Base-by-base conservation (phyloP, 2,113 vertebrate species). In the Oryzias celebensis region DNA sequence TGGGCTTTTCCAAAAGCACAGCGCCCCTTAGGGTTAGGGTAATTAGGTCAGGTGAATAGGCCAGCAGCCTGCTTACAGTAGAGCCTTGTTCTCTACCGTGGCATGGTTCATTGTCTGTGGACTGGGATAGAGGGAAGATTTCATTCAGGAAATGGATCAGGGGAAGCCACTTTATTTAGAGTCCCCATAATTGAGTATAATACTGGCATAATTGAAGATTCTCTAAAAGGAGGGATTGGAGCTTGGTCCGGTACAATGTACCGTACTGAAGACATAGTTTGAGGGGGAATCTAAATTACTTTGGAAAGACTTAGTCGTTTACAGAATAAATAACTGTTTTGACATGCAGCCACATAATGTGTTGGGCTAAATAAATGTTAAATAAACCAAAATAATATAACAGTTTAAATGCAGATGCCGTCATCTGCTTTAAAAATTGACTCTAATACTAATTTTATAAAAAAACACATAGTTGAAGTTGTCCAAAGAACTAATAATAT, bases 11-110 rank as follows among this genome's bases (percentile, higher is more conserved):
- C 78, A 80, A 62, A 77, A 82, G 80, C 63, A 55, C 43, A 66
- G 69, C 63, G 77, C 79, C 73, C 83, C 74, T 84, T 64, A 71
- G 80, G 83, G 80, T 84, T 67, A 62, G 75, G 77, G 77, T 89
- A 92, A 92, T 92, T 91, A 92, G 89, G 90, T 83, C 86, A 89
- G 88, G 89, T 90, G 89, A 91, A 91, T 89, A 86, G 90, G 82
- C 71, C 88, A 78, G 77, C 73, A 82, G 83, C 68, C 76, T 63
- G 85, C 79, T 81, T 82, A 91, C 87, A 91, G 88, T 87, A 70
- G 85, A 78, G 78, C 85, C 89, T 92, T 92, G 91, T 92, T 92
- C 85, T 75, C 73, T 48, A 44, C 46, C 70, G 81, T 66, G 79
- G 80, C 83, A 65, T 45, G 65, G 45, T 23, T 80, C 85, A 87